These are phyloP conservation scores for Lasiurus cinereus DNA, from an alignment of 2,113 vertebrate genomes.

Conservation along the genomic window DNA sequence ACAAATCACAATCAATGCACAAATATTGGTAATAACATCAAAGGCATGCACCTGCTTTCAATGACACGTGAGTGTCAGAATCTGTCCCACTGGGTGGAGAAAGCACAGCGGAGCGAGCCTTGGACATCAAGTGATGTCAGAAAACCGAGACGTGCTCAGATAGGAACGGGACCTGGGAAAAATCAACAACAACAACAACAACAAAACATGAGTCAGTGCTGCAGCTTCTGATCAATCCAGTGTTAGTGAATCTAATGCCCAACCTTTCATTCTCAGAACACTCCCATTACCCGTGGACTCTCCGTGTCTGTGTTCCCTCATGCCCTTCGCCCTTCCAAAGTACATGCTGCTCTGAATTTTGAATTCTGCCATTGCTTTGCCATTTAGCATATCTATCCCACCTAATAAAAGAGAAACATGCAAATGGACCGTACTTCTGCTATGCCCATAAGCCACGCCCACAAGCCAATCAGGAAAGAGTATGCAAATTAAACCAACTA, in stretches of 20 bases:
- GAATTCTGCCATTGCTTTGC: neutral
- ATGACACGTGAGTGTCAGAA: neutral
- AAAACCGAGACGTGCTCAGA: neutral
- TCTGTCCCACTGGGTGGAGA: neutral
- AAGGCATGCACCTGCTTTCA: neutral
- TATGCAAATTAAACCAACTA: too few species aligned
- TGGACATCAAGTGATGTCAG: too few species aligned
- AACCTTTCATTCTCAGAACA: neutral
- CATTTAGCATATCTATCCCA: neutral
- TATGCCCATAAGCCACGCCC: too few species aligned
- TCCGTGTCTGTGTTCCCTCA: neutral
- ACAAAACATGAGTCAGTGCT: too few species aligned
- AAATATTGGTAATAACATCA: neutral
- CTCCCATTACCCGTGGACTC: fast-evolving
- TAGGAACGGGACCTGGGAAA: neutral
- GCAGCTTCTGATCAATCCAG: neutral
- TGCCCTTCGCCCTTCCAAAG: neutral
- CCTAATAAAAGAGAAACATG: too few species aligned
- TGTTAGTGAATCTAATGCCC: neutral
- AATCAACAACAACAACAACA: neutral
- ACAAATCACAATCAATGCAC: neutral
- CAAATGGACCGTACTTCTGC: too few species aligned
- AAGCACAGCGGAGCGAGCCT: neutral
- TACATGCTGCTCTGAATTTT: neutral
- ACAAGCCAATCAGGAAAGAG: too few species aligned